phyloP scores from a whole-genome alignment of 2,797 vertebrate genomes.

The Mus minutoides region DNA sequence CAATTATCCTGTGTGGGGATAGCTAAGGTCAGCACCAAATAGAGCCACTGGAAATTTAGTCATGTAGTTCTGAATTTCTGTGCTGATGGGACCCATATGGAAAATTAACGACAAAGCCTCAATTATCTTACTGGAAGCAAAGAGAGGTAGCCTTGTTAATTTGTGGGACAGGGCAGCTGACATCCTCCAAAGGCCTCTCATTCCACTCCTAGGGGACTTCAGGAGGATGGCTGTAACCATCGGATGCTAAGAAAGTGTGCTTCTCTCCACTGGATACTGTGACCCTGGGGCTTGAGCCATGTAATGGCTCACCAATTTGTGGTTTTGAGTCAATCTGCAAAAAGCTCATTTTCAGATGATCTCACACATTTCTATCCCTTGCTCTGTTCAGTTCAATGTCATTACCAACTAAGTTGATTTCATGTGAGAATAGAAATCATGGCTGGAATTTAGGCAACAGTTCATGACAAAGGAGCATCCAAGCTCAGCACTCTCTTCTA shows the following conservation, averaged over 20 bases:
- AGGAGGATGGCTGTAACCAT: not conserved
- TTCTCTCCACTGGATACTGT: not conserved
- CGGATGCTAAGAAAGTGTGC: not conserved
- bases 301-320: not conserved
- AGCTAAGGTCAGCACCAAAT: not conserved
- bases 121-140: slow-evolving; percentile 47
- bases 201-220: not conserved
- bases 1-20: not conserved
- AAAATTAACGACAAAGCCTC: slow-evolving; percentile 20
- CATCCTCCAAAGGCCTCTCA: not conserved
- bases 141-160: not conserved
- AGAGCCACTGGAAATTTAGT: not conserved
- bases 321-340: not conserved
- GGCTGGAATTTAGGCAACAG: not conserved
- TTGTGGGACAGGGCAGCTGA: not conserved
- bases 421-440: not conserved
- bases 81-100: not conserved
- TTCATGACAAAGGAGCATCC: not conserved
- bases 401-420: not conserved
- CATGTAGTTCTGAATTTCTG: not conserved
- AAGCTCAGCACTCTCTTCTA: not conserved
- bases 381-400: not conserved
- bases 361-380: not conserved
- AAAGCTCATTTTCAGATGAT: not conserved
- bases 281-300: not conserved